Conservation (phyloP, 2,888 invertebrate genomes). For the Drosophila infuscata region DNA sequence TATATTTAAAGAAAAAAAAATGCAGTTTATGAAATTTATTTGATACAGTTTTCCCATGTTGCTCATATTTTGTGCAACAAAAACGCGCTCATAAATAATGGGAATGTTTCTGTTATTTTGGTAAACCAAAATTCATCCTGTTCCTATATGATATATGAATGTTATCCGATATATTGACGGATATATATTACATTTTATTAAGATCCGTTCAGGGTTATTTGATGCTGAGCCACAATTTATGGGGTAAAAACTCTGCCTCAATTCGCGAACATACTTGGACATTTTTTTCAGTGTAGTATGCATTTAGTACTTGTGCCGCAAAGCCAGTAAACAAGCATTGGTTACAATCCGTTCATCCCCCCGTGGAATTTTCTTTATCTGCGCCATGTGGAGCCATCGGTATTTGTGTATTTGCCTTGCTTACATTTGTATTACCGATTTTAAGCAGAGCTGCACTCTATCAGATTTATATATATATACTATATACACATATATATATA, state of each 20-base stretch:
- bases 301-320: neutral
- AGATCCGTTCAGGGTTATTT: neutral
- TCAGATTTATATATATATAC: constrained; percentile 9
- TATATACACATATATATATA: constrained; percentile 4
- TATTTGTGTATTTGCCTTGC: constrained; percentile 21
- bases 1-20: neutral
- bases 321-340: neutral
- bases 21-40: accelerated
- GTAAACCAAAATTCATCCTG: neutral
- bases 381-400: constrained; percentile 35
- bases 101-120: neutral
- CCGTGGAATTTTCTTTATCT: constrained; percentile 20
- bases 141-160: neutral
- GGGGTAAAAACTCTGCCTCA: accelerated
- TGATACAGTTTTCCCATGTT: neutral
- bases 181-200: neutral
- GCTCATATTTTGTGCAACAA: neutral
- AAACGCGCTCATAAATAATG: neutral
- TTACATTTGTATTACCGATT: constrained; percentile 29
- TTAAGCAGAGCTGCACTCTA: constrained; percentile 25
- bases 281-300: neutral
- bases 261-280: neutral
- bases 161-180: too few relatives aligned
- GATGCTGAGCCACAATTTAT: neutral
- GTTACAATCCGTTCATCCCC: neutral